Percentiles rank a stretch among this genome's conserved stretches.
These are phyloP conservation scores for Blomia tropicalis DNA, from an alignment of 2,888 invertebrate genomes.

Conservation along the genomic window DNA sequence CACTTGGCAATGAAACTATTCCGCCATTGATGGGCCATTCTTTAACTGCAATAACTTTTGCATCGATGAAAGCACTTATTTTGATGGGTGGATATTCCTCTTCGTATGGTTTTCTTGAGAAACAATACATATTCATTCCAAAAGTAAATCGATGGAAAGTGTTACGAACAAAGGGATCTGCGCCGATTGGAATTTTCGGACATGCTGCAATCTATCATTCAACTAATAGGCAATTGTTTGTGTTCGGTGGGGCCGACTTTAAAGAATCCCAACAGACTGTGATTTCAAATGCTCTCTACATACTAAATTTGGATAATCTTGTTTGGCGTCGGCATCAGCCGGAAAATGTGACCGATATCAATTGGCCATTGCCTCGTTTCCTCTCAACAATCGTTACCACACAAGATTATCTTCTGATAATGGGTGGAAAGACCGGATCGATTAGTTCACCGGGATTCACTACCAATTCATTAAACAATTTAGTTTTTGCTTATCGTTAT, in stretches of 20 bases:
- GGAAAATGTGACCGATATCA: slow-evolving; percentile 36
- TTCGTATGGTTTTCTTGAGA: slow-evolving; percentile 56
- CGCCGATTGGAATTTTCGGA: slow-evolving; percentile 66
- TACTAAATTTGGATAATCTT: slow-evolving; percentile 56
- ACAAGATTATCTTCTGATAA: slow-evolving; percentile 72
- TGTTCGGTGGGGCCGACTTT: slow-evolving; percentile 72
- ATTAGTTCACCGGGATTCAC: slow-evolving; percentile 35
- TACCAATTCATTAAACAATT: slow-evolving; percentile 18
- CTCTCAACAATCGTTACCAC: slow-evolving; percentile 76
- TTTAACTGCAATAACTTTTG: slow-evolving; percentile 45
- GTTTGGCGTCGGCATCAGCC: slow-evolving; percentile 63
- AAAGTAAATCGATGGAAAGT: slow-evolving; percentile 56
- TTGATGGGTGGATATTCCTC: slow-evolving; percentile 65
- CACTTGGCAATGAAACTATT: slow-evolving; percentile 28
- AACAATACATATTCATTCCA: slow-evolving; percentile 47
- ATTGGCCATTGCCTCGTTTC: slow-evolving; percentile 58
- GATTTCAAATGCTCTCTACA: slow-evolving; percentile 58
- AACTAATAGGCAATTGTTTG: slow-evolving; percentile 62
- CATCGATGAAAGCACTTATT: slow-evolving; percentile 43
- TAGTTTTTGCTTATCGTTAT: slow-evolving; percentile 28
- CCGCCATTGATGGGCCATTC: slow-evolving; percentile 74
- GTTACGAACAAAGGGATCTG: slow-evolving; percentile 52
- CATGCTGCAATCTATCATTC: slow-evolving; percentile 74
- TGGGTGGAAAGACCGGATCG: slow-evolving; percentile 57
- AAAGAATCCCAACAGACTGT: slow-evolving; percentile 46